Evolutionary conservation across 2,113 vertebrate genomes (phyloP), one percentile per base, ranked within the genome.

Genomic region (Fulica atra): DNA sequence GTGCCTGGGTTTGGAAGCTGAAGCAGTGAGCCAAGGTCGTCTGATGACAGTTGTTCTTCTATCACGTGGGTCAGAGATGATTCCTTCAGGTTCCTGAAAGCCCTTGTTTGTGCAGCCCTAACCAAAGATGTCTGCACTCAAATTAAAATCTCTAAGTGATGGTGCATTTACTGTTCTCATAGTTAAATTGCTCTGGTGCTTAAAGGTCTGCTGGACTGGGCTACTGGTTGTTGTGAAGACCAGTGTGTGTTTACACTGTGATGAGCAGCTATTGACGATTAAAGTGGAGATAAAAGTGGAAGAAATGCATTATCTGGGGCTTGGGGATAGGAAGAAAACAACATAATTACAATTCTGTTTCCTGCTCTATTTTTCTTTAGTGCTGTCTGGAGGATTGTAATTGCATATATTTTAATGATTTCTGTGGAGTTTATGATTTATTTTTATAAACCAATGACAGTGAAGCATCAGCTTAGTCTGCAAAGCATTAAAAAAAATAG

Each of bases 371-470:
- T 81, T 81, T 53, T 16, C 84, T 60, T 40, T 9, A 50, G 19
- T 40, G 31, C 71, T 23, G 16, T 16, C 79, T 46, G 7, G 74
- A 80, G 94, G 68, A 18, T 63, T 77, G 59, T 88, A 90, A 90
- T 73, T 88, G 59, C 68, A 11, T 65, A 20, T 57, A 13, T 82
- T 85, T 88, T 65, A 89, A 77, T 73, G 71, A 88, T 80, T 94
- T 74, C 81, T 87, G 78, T 19, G 1, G 53, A 79, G 53, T 18
- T 76, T 51, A 81, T 80, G 79, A 85, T 90, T 93, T 85, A 85
- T 87, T 95, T 93, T 64, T 79, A 12, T 61, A 69, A 82, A 33
- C n/a, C 68, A 88, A 3, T 53, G 82, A 8, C 50, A 70, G 51
- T 1, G 3, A 82, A 81, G 70, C 44, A 71, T 76, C 88, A 79